Percentiles rank a stretch among this genome's conserved stretches.
Evolutionary conservation across 2,888 invertebrate species (phyloP).

Genomic region (Baccha elongata): DNA sequence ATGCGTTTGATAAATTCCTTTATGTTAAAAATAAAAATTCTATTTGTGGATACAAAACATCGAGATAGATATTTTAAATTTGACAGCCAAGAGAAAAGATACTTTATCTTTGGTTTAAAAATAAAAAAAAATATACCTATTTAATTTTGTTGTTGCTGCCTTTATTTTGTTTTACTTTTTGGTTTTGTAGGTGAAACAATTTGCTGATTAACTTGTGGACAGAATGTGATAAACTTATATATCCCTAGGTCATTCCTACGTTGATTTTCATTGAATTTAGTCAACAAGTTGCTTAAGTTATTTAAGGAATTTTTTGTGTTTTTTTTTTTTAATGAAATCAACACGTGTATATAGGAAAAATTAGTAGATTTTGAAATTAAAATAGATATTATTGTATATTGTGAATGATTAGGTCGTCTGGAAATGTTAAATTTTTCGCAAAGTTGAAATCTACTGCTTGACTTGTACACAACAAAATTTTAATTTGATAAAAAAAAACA

Average conservation of each 20-base stretch:
- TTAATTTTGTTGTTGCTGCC: constrained; percentile 2
- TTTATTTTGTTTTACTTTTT: no score
- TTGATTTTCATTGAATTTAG: background rate
- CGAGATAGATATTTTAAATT: constrained; percentile 62
- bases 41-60: constrained; percentile 68
- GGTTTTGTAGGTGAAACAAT: background rate
- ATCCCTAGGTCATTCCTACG: background rate
- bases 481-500: no score
- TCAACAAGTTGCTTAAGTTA: constrained; percentile 17
- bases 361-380: background rate
- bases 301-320: background rate
- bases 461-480: no score
- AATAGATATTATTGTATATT: no score
- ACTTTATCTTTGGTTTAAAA: constrained; percentile 49
- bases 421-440: no score
- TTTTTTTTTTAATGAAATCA: background rate
- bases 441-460: no score
- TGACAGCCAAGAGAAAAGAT: constrained; percentile 38
- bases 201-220: constrained; percentile 1
- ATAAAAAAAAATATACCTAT: constrained; percentile 52
- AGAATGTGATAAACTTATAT: no score
- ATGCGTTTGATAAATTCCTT: constrained; percentile 46
- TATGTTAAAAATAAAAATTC: constrained; percentile 65
- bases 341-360: no score
- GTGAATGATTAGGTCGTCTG: no score